phyloP scores from a whole-genome alignment of 2,797 vertebrate species.

The Scomberomorus guttatus region DNA sequence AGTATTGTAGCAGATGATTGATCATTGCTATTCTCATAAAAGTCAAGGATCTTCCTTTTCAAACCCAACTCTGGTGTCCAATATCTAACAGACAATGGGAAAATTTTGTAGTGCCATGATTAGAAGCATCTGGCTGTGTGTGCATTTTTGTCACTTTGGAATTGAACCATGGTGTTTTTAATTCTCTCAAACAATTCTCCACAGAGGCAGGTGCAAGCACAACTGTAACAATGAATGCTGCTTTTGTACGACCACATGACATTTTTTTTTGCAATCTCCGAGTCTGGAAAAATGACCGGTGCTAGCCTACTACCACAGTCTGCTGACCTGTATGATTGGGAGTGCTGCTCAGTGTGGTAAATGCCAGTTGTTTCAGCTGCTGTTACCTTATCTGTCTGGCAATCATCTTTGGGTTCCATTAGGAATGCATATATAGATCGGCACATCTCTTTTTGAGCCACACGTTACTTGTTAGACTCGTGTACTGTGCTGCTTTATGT shows the following conservation, averaged over 20 bases:
- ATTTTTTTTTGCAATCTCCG: conserved; percentile 2
- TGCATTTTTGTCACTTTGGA: background rate
- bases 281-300: background rate
- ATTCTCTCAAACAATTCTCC: conserved; percentile 16
- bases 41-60: conserved; percentile 16
- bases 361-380: background rate
- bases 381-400: too few relatives aligned
- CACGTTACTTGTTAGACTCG: too few relatives aligned
- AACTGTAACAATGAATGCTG: background rate
- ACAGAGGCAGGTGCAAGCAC: conserved; percentile 14
- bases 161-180: conserved; percentile 8
- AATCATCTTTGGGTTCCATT: too few relatives aligned
- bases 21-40: conserved; percentile 2
- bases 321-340: conserved; percentile 7
- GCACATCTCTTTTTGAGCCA: too few relatives aligned
- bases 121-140: background rate
- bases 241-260: conserved; percentile 9
- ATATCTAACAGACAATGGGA: conserved; percentile 10
- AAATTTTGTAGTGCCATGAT: conserved; percentile 4
- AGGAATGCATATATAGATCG: too few relatives aligned
- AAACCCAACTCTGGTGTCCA: conserved; percentile 11
- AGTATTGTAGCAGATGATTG: background rate
- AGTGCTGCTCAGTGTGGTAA: conserved; percentile 9
- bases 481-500: background rate
- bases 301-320: background rate